A percentile compares a stretch with the other conserved stretches of the same genome.
phyloP scores from a whole-genome alignment of 2,113 vertebrate species.

The Corythaeola cristata region DNA sequence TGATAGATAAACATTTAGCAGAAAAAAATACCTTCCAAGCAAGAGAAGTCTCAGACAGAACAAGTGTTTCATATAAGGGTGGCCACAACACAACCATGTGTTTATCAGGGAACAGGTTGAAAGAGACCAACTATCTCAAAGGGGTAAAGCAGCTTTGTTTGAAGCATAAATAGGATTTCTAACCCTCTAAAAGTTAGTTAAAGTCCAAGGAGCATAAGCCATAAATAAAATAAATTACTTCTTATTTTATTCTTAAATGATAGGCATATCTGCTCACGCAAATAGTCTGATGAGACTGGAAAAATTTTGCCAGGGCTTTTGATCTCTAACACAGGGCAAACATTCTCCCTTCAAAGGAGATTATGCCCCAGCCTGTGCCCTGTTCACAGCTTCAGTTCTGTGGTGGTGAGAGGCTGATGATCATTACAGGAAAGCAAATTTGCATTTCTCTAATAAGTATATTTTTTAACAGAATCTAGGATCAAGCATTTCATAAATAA shows the following conservation, averaged over 20 bases:
- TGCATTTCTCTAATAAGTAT: not conserved
- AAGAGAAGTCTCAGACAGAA: not conserved
- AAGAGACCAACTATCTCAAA: not conserved
- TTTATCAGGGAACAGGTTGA: not conserved
- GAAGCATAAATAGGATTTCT: not conserved
- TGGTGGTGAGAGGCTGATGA: not conserved
- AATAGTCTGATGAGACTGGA: not conserved
- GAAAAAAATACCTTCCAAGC: not conserved
- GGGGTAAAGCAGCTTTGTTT: not conserved
- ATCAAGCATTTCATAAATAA: conserved; percentile 1
- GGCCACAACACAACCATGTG: not conserved
- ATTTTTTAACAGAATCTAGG: not conserved
- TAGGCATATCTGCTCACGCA: not conserved
- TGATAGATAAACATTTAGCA: not conserved
- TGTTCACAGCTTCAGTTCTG: not conserved
- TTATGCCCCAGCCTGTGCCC: not conserved
- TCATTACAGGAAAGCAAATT: not conserved
- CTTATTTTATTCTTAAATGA: not conserved
- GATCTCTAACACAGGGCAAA: not conserved
- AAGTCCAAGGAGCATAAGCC: not conserved
- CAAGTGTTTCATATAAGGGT: not conserved
- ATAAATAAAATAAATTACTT: not conserved
- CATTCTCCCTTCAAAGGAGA: not conserved
- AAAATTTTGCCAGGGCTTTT: not conserved
- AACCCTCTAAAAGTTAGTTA: not conserved